phyloP scores from a whole-genome alignment of 2,888 invertebrate species.

The Physocephala rufipes region DNA sequence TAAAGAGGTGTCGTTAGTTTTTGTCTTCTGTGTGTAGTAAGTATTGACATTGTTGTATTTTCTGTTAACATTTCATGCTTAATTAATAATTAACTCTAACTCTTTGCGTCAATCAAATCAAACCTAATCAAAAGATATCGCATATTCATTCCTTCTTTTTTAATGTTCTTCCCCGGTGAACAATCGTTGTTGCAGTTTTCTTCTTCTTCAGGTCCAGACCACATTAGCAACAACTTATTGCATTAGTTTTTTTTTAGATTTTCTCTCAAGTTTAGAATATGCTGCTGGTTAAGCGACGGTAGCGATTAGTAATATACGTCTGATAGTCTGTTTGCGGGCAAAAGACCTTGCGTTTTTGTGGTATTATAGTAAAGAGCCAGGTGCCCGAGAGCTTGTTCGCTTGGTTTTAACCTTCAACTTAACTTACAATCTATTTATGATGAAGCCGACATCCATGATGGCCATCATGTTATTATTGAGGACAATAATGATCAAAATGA shows the following conservation, averaged over 20 bases:
- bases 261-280: not conserved
- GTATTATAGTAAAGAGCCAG: slow-evolving; percentile 33
- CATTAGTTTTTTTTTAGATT: slow-evolving; percentile 1
- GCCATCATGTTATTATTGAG: not conserved
- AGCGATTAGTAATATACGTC: slow-evolving; percentile 14
- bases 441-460: slow-evolving; percentile 1
- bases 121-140: not conserved
- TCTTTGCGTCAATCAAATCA: not conserved
- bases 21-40: not conserved
- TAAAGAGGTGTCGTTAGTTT: not conserved
- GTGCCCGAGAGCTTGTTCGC: slow-evolving; percentile 6
- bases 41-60: slow-evolving; percentile 24
- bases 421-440: slow-evolving; percentile 33
- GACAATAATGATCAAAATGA: not conserved
- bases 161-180: no score
- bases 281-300: not conserved
- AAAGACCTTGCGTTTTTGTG: not conserved
- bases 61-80: slow-evolving; percentile 36
- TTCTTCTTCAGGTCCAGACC: not conserved
- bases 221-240: not conserved
- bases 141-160: no score
- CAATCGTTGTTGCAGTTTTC: not conserved
- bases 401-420: slow-evolving; percentile 36
- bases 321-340: not conserved
- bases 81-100: slow-evolving; percentile 35